Conservation (phyloP, 1,140 invertebrate species). For the Leptinotarsa defecta region DNA sequence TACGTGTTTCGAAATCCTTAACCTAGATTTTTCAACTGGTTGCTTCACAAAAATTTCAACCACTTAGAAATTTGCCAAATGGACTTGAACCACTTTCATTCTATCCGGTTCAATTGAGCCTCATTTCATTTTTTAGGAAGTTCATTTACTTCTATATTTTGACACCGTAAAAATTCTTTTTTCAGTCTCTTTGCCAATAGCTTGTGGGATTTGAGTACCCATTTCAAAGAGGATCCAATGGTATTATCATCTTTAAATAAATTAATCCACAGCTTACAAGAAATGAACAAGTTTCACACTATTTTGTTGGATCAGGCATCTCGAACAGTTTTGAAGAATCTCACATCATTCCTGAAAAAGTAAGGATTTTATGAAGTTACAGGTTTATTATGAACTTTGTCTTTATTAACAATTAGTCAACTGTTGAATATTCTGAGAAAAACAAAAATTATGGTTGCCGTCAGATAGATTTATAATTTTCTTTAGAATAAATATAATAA, state of each 20-base stretch:
- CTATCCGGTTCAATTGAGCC: too few species aligned
- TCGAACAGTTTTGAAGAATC: slow-evolving; percentile 85
- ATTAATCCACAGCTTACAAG: slow-evolving; percentile 76
- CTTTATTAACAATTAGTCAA: neutral
- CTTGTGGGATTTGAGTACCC: slow-evolving; percentile 79
- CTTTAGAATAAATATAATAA: too few species aligned
- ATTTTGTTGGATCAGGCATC: slow-evolving; percentile 90
- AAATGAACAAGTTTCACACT: slow-evolving; percentile 90
- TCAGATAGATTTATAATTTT: too few species aligned
- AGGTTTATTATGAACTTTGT: neutral
- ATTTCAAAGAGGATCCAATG: slow-evolving; percentile 75
- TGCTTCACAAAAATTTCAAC: too few species aligned
- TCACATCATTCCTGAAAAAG: slow-evolving; percentile 85
- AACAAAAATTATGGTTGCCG: too few species aligned
- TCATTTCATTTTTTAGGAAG: too few species aligned
- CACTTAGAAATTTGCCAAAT: too few species aligned
- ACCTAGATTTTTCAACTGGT: too few species aligned
- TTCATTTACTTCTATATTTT: too few species aligned
- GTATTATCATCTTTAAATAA: slow-evolving; percentile 72
- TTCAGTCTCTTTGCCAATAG: slow-evolving; percentile 79
- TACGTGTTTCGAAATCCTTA: too few species aligned
- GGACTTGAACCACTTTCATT: too few species aligned
- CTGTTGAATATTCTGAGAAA: neutral
- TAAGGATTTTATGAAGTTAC: slow-evolving; percentile 27
- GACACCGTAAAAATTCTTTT: slow-evolving; percentile 24